phyloP scores from a whole-genome alignment of 2,113 vertebrate genomes.

The Lampris megalopsis region DNA sequence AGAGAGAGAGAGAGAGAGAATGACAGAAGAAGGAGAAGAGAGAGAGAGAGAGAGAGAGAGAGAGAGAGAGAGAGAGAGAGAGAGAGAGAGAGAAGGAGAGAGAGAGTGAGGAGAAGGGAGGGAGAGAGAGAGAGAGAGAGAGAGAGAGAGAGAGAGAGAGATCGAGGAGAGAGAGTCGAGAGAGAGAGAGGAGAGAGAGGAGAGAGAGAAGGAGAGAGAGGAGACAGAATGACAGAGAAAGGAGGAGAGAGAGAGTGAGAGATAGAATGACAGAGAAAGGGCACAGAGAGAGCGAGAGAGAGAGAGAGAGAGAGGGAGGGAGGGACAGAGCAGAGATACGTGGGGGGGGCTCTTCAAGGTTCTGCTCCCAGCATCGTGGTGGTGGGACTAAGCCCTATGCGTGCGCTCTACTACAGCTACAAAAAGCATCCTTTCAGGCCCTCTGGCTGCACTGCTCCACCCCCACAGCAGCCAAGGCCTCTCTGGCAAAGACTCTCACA shows the following conservation, averaged over 20 bases:
- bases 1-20: not conserved
- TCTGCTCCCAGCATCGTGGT: slow-evolving; percentile 63
- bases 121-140: not conserved
- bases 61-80: slow-evolving; percentile 13
- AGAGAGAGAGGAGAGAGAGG: not conserved
- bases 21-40: not conserved
- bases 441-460: slow-evolving; percentile 63
- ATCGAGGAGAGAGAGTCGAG: too few relatives aligned
- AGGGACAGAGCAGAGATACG: slow-evolving; percentile 45
- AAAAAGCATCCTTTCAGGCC: slow-evolving; percentile 79
- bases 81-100: too few relatives aligned
- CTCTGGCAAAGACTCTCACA: slow-evolving; percentile 47
- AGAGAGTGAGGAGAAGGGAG: not conserved
- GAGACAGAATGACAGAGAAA: not conserved
- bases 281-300: slow-evolving; percentile 1
- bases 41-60: too few relatives aligned
- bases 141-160: not conserved
- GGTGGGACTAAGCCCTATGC: slow-evolving; percentile 75
- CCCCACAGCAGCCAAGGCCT: slow-evolving; percentile 55
- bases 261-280: slow-evolving; percentile 1
- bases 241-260: not conserved
- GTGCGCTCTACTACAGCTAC: slow-evolving; percentile 67
- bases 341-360: slow-evolving; percentile 49
- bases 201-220: not conserved
- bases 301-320: slow-evolving; percentile 15